These are phyloP conservation scores for Poliocrania exsul DNA, from an alignment of 2,797 vertebrate genomes.

Conservation along the genomic window DNA sequence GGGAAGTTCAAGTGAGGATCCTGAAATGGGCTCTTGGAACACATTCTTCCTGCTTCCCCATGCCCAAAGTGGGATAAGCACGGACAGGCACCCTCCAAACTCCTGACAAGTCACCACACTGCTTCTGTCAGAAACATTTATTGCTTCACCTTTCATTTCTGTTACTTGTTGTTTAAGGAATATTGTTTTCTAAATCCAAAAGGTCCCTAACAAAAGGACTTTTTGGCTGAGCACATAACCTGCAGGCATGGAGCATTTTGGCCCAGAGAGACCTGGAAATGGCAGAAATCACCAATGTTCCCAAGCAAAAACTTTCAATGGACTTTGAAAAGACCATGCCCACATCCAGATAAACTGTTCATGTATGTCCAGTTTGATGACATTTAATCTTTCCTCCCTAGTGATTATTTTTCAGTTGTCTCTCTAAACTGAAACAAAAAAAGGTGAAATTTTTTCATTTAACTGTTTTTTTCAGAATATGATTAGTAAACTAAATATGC, in stretches of 20 bases:
- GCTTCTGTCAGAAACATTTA: background rate
- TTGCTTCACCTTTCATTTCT: background rate
- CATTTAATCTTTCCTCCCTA: background rate
- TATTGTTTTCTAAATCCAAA: background rate
- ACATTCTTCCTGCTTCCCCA: background rate
- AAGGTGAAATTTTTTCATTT: background rate
- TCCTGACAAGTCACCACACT: accelerated
- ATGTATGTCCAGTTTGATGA: background rate
- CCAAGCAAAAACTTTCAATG: background rate
- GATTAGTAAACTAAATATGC: background rate
- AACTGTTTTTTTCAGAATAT: background rate
- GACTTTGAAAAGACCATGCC: background rate
- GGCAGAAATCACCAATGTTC: background rate
- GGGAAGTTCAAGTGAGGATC: background rate
- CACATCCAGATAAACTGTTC: background rate
- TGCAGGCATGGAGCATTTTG: background rate
- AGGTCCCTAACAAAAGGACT: background rate
- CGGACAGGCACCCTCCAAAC: background rate
- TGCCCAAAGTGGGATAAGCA: background rate
- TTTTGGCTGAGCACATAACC: background rate
- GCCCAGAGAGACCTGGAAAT: background rate
- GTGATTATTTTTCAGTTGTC: background rate
- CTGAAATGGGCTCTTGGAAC: background rate
- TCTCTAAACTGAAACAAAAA: background rate
- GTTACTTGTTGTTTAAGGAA: background rate